Evolutionary conservation across 2,797 vertebrate genomes (phyloP), one percentile per base, ranked within the genome.

Genomic region (Acrossocheilus fasciatus): DNA sequence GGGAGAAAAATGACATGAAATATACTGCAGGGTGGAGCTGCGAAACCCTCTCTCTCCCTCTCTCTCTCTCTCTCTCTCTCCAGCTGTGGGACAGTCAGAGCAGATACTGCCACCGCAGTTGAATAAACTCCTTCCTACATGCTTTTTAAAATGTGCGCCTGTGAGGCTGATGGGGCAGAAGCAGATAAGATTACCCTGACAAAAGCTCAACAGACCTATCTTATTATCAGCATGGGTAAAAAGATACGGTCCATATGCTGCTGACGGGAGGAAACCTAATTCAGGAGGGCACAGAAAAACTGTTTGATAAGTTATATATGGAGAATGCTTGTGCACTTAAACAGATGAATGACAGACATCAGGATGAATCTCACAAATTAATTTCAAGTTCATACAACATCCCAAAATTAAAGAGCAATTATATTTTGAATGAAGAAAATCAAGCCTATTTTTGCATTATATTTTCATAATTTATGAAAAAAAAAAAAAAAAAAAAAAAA

Each of bases 151-250:
- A 80, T 64, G 52, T 76, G 72, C n/a, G 41, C 68, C 59, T 74
- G 73, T 45, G 59, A 87, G 39, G 62, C 39, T 57, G 70, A 72
- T 57, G 43, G 45, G 82, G 43, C 45, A 66, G 41, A 82, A 57
- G 43, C 14, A 68, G 86, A 80, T 88, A 80, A 87, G 68, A 85
- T 87, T 88, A 87, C 78, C 26, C 62, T 85, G 82, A 89, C 78
- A 88, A 70, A 77, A 86, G 86, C 76, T 76, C 41, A 88, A 86
- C 69, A 36, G 47, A 81, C n/a, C 34, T 23, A 11, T 76, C 57
- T 80, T 54, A 73, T 43, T 54, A 84, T 66, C 39, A 50, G 78
- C 45, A 26, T 18, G 72, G 43, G 36, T 30, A 54, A 64, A 75
- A 41, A 77, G 66, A 66, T 9, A 66, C 20, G 1, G 30, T 14